Percentiles rank a stretch among this genome's conserved stretches.
Evolutionary conservation across 2,113 vertebrate genomes (phyloP).

Genomic region (Daboia siamensis): DNA sequence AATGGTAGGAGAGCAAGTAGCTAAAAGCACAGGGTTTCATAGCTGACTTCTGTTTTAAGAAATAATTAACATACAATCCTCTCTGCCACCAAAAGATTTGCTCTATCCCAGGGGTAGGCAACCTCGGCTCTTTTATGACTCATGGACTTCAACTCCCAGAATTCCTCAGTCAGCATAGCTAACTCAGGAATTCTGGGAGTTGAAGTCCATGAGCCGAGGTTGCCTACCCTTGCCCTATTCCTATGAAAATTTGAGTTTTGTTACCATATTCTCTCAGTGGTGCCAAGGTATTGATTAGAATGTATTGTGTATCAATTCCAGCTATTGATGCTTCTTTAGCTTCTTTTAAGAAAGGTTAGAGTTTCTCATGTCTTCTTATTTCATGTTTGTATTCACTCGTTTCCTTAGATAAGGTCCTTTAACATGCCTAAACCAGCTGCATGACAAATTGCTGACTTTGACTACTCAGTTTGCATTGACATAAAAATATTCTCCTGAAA

Average conservation of each 20-base stretch:
- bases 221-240: too few species aligned
- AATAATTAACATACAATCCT: background rate
- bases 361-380: background rate
- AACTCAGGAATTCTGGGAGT: too few species aligned
- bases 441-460: constrained; percentile 55
- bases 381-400: constrained; percentile 25
- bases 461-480: constrained; percentile 45
- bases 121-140: too few species aligned
- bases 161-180: too few species aligned
- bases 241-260: background rate
- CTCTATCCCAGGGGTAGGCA: too few species aligned
- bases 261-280: background rate
- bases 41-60: background rate
- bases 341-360: background rate
- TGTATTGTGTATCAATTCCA: background rate
- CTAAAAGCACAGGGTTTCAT: background rate
- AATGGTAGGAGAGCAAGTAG: background rate
- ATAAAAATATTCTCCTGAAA: constrained; percentile 58
- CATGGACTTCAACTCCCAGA: too few species aligned
- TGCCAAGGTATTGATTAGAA: background rate
- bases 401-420: constrained; percentile 46
- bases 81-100: background rate
- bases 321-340: background rate
- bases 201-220: too few species aligned
- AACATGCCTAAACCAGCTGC: constrained; percentile 52